These are phyloP conservation scores for Drosophila asahinai DNA, from an alignment of 1,140 invertebrate species.

Conservation along the genomic window DNA sequence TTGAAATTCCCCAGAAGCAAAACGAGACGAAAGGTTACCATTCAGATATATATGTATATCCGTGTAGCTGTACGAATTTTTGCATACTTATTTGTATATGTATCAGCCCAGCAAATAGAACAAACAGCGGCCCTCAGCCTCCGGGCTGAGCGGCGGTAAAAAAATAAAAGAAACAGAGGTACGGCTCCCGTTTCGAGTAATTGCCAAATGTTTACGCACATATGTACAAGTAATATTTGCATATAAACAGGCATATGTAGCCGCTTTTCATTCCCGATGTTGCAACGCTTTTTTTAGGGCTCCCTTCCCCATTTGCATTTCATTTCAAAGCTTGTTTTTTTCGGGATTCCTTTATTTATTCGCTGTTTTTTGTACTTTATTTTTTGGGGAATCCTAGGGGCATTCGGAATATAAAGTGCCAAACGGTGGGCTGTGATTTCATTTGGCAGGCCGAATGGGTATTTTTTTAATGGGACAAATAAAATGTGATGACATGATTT, in stretches of 20 bases:
- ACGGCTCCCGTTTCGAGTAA: slow-evolving; percentile 54
- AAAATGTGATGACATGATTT: slow-evolving; percentile 45
- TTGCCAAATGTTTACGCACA: slow-evolving; percentile 82
- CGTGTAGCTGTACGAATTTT: slow-evolving; percentile 24
- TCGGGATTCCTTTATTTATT: slow-evolving; percentile 14
- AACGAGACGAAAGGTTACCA: slow-evolving; percentile 32
- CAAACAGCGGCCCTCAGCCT: slow-evolving; percentile 50
- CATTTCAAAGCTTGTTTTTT: slow-evolving; percentile 56
- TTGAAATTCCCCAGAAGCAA: slow-evolving; percentile 64
- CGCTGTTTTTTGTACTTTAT: slow-evolving; percentile 11
- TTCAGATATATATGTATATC: slow-evolving; percentile 11
- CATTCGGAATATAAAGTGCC: slow-evolving; percentile 38
- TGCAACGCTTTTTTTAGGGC: slow-evolving; percentile 53
- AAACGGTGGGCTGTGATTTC: slow-evolving; percentile 38
- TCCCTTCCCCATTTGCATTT: slow-evolving; percentile 64
- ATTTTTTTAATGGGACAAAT: slow-evolving; percentile 23
- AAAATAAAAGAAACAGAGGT: slow-evolving; percentile 44
- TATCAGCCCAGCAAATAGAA: slow-evolving; percentile 59
- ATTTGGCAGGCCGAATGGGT: slow-evolving; percentile 28
- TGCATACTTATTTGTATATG: slow-evolving; percentile 53
- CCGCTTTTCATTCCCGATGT: slow-evolving; percentile 67
- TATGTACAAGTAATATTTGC: slow-evolving; percentile 77
- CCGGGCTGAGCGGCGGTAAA: slow-evolving; percentile 9
- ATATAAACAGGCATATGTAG: slow-evolving; percentile 81
- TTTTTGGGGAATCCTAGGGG: slow-evolving; percentile 42